Conservation (phyloP, 2,113 vertebrate species). For the Tylochromis polylepis region DNA sequence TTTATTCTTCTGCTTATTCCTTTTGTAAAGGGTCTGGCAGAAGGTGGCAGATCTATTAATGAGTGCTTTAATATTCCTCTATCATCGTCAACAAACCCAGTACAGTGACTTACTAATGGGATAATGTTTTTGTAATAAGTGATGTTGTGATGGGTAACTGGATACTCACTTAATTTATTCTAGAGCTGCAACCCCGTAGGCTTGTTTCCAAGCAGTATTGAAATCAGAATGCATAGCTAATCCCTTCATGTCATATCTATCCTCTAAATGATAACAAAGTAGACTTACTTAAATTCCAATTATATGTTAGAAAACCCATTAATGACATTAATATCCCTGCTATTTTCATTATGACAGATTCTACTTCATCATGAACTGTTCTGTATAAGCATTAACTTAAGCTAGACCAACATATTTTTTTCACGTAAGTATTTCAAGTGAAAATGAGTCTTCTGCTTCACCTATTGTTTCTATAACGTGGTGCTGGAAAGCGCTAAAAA, state of each 20-base stretch:
- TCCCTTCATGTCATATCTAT: not conserved
- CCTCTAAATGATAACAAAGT: not conserved
- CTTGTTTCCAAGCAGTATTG: not conserved
- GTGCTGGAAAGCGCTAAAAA: not conserved
- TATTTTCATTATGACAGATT: not conserved
- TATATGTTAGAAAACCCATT: not conserved
- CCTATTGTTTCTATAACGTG: not conserved
- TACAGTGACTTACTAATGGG: constrained; percentile 22
- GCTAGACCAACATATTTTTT: not conserved
- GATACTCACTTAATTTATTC: not conserved
- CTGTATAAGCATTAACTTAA: not conserved
- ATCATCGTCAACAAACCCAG: constrained; percentile 33
- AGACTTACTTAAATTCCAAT: not conserved
- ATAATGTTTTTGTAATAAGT: constrained; percentile 22
- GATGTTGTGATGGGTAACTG: constrained; percentile 1
- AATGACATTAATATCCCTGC: not conserved
- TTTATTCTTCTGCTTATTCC: constrained; percentile 29
- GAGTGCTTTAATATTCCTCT: constrained; percentile 47
- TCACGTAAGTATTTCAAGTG: not conserved
- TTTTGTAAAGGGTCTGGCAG: constrained; percentile 5
- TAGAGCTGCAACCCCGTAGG: not conserved
- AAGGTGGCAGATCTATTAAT: constrained; percentile 32
- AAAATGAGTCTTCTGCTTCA: not conserved
- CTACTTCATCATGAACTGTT: not conserved
- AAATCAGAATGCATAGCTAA: not conserved